Evolutionary conservation across 2,888 invertebrate species (phyloP).

Genomic region (Hirtodrosophila duncani): DNA sequence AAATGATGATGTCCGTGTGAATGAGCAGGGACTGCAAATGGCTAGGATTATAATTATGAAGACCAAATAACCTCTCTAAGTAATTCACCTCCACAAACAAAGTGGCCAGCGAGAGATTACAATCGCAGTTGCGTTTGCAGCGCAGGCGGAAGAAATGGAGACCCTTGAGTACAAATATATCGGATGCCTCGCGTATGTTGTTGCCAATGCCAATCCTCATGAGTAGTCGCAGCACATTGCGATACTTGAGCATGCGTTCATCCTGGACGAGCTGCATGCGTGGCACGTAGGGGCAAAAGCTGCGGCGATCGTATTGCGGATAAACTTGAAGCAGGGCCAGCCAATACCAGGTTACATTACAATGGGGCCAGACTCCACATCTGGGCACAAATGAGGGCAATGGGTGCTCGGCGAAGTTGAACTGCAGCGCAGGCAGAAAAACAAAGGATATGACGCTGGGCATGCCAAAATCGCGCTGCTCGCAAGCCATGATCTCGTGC

Average conservation of each 20-base stretch:
- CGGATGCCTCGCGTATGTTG: conserved; percentile 42
- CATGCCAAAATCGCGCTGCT: conserved; percentile 35
- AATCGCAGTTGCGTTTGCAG: conserved; percentile 46
- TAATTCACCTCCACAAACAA: conserved; percentile 44
- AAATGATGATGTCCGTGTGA: conserved; percentile 38
- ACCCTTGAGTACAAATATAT: conserved; percentile 49
- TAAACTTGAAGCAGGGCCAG: conserved; percentile 49
- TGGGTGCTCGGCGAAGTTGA: conserved; percentile 37
- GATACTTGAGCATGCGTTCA: conserved; percentile 49
- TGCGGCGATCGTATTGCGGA: conserved; percentile 43
- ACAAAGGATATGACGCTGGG: conserved; percentile 53
- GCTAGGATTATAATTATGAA: background rate
- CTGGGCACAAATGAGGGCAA: conserved; percentile 42
- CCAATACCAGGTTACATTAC: conserved; percentile 38
- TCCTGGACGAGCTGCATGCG: conserved; percentile 43
- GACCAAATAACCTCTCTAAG: too few species aligned
- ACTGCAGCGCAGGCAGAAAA: conserved; percentile 48
- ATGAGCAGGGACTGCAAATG: conserved; percentile 38
- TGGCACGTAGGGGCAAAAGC: conserved; percentile 55
- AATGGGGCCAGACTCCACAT: conserved; percentile 41
- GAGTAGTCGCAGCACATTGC: conserved; percentile 46
- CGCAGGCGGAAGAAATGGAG: conserved; percentile 48
- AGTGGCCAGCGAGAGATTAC: conserved; percentile 41
- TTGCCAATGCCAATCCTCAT: conserved; percentile 44
- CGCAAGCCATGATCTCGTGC: conserved; percentile 50